A percentile compares a stretch with the other conserved stretches of the same genome.
These are phyloP conservation scores for Pachycephala philippinensis DNA, from an alignment of 2,113 vertebrate species.

Conservation along the genomic window DNA sequence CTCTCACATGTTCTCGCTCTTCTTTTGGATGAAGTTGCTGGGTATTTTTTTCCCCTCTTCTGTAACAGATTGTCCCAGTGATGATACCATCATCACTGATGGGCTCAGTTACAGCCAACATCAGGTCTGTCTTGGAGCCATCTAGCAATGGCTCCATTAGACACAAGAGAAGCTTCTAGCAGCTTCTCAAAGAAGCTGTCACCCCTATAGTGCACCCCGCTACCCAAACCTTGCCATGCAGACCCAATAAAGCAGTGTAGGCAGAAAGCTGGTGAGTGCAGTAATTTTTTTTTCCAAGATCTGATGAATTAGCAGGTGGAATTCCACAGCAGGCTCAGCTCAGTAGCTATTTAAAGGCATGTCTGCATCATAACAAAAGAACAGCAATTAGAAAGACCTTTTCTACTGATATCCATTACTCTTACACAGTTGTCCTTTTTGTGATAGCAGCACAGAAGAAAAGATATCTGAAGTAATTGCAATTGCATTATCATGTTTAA, in stretches of 20 bases:
- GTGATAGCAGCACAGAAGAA: not conserved
- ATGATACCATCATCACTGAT: not conserved
- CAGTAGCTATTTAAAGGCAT: not conserved
- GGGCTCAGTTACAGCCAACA: not conserved
- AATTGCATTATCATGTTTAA: not conserved
- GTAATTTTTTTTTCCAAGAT: not conserved
- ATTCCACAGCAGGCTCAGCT: not conserved
- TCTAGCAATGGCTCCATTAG: too few relatives aligned
- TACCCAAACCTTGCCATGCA: not conserved
- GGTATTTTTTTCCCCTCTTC: not conserved
- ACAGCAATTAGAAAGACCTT: not conserved
- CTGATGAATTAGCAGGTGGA: not conserved
- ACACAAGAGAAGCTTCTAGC: not conserved
- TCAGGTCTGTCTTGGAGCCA: not conserved
- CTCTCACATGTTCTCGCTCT: not conserved
- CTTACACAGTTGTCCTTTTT: not conserved
- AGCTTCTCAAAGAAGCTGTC: not conserved
- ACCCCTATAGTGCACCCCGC: not conserved
- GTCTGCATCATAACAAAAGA: not conserved
- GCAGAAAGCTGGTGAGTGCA: not conserved
- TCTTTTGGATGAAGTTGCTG: not conserved
- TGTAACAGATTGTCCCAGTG: accelerated
- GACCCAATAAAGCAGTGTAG: not conserved
- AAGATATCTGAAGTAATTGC: not conserved
- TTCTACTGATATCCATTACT: not conserved